phyloP scores from a whole-genome alignment of 1,140 invertebrate species.

The Apis cerana region DNA sequence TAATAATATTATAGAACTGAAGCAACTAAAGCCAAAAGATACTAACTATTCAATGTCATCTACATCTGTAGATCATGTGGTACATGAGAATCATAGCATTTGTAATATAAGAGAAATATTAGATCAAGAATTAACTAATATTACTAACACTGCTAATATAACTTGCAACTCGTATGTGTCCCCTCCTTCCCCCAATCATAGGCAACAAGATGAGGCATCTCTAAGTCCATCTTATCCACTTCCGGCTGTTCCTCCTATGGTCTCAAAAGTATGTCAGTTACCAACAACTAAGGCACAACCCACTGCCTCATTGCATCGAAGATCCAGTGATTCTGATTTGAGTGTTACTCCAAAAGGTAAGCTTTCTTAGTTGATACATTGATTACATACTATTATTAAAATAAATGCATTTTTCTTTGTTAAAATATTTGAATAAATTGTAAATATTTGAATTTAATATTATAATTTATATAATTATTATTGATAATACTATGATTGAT shows the following conservation, averaged over 20 bases:
- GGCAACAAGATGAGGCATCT: conserved; percentile 72
- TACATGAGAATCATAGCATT: conserved; percentile 62
- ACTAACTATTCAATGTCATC: conserved; percentile 26
- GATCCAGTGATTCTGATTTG: conserved; percentile 96
- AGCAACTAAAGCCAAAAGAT: conserved; percentile 27
- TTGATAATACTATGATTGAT: not conserved
- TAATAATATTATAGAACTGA: conserved; percentile 27
- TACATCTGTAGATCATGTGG: conserved; percentile 32
- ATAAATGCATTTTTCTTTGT: not conserved
- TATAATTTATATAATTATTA: too few relatives aligned
- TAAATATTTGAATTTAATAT: not conserved
- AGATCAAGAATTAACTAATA: conserved; percentile 43
- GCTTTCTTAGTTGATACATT: conserved; percentile 39
- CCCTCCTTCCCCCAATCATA: conserved; percentile 74
- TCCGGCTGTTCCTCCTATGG: conserved; percentile 59
- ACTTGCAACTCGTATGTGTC: conserved; percentile 80
- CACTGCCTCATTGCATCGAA: conserved; percentile 84
- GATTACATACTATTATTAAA: not conserved
- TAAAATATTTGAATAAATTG: not conserved
- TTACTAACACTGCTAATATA: conserved; percentile 77
- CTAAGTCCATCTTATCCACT: conserved; percentile 65
- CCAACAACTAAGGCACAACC: conserved; percentile 80
- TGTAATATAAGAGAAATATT: conserved; percentile 59
- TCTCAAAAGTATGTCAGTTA: conserved; percentile 78
- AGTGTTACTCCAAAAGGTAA: conserved; percentile 96